Base-by-base conservation (phyloP, 2,888 invertebrate species). In the Deilephila elpenor region DNA sequence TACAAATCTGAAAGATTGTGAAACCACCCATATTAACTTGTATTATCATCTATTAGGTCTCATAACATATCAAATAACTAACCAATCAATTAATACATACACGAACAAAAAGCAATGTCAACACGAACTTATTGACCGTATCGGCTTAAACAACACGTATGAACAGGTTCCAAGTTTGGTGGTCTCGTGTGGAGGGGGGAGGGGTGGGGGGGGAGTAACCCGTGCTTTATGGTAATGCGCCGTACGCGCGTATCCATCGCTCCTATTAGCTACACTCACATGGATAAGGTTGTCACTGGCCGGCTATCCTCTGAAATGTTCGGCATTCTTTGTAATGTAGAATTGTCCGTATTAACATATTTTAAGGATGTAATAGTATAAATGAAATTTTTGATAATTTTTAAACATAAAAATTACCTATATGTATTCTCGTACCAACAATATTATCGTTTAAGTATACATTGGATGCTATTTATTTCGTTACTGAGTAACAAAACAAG, bases 171-270 rank as follows among this genome's bases (percentile, higher is more conserved):
- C 32, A 34, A 32, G 61, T 32, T 19, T 29, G 19, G 34, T 44
- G 44, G 44, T 44, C 44, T 44, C 11, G 44, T 44, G 11, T 44
- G 44, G 44, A 44, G 44, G 44, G 44, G 37, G 2, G 7, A 2
- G 37, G 44, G 37, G 8, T 6, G 37, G 37, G 1, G 37, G 37
- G 44, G 44, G 44, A 8, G 8, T 44, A 44, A 3, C 44, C 25
- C 67, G 67, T 67, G 67, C 67, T 44, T 67, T 67, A 67, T 51
- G 67, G 44, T 51, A 67, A 67, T 67, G 25, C 25, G 17, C 25
- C 20, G 56, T 56, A n/a, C 56, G 56, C 17, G 44, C 20, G 44
- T 67, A 67, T 67, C 67, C 67, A 67, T 67, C 37, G 60, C 34
- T 25, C 60, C 20, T 60, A 71, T 71, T 71, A 60, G 60, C 60